Conservation (phyloP, 2,888 invertebrate species). For the Steinernema scapterisci region DNA sequence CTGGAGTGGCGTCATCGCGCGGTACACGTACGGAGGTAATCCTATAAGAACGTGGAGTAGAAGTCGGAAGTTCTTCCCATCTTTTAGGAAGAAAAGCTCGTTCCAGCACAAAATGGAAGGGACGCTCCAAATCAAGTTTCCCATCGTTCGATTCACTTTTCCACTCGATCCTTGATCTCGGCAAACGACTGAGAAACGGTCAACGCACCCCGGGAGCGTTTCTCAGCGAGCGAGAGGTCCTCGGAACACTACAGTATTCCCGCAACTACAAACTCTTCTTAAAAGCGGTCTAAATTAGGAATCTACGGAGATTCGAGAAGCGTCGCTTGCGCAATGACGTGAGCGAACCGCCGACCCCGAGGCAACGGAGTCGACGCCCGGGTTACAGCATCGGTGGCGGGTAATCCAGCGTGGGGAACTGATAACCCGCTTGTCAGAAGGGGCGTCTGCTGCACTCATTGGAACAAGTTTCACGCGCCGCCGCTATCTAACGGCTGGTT, state of each 20-base stretch:
- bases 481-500: neutral
- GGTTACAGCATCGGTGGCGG: neutral
- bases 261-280: neutral
- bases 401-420: conserved; percentile 27
- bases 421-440: conserved; percentile 25
- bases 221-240: neutral
- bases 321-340: conserved; percentile 17
- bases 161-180: conserved; percentile 17
- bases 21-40: too few species aligned
- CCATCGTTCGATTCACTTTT: neutral
- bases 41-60: too few species aligned
- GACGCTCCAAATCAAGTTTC: neutral
- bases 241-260: neutral
- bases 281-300: neutral
- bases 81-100: neutral
- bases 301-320: neutral
- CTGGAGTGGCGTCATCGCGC: neutral
- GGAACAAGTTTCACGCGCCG: conserved; percentile 22
- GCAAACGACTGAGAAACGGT: neutral
- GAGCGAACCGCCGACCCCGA: conserved; percentile 7
- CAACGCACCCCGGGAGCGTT: neutral
- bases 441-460: neutral
- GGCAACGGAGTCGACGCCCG: neutral
- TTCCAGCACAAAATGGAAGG: neutral
- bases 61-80: neutral